Base-by-base conservation (phyloP, 2,888 invertebrate species). In the Branchellion lobata region DNA sequence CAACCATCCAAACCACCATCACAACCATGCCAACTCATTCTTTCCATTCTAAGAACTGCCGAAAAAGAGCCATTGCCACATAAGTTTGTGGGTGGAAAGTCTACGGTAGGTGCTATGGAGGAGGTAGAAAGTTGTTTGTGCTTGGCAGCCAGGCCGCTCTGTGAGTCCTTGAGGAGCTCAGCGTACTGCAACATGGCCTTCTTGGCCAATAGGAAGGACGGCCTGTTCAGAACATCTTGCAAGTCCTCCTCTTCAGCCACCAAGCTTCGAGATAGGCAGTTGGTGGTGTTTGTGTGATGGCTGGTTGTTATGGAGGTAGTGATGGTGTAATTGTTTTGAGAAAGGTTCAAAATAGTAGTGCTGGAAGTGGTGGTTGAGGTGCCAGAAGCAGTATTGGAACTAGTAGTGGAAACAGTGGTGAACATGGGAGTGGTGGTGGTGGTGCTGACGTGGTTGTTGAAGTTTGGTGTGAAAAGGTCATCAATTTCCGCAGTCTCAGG, bases 131-230 rank as follows among this genome's bases (percentile, higher is more conserved):
- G 47, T 53, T 40, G 47, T 21, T 27, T 14, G 27, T 75, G 36
- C 53, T 75, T 51, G 24, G 53, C 57, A 8, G 29, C 75, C 53
- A 75, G 5, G 8, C 81, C 83, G 27, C 75, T 57, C 40, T 82
- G 80, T 18, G 82, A 82, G 1, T 73, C 82, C 34, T 81, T 76
- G 47, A 83, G 71, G 24, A 83, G 81, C 11, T 81, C 80, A 0
- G 83, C 83, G 61, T 83, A 83, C 79, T 83, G 83, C 61, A 40
- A 75, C 27, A 83, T 82, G 14, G 82, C 83, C 11, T 82, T 82
- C 69, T 80, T 76, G 31, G 82, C 81, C 1, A 83, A 75, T 61
- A 79, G 81, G 27, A 83, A 74, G 21, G 83, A 82, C 36, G 82
- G 81, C 2, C 24, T 78, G 71, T 71, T 80, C 34, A 34, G 71